Evolutionary conservation across 2,888 invertebrate genomes (phyloP).

Genomic region (Caenorhabditis sulstoni): DNA sequence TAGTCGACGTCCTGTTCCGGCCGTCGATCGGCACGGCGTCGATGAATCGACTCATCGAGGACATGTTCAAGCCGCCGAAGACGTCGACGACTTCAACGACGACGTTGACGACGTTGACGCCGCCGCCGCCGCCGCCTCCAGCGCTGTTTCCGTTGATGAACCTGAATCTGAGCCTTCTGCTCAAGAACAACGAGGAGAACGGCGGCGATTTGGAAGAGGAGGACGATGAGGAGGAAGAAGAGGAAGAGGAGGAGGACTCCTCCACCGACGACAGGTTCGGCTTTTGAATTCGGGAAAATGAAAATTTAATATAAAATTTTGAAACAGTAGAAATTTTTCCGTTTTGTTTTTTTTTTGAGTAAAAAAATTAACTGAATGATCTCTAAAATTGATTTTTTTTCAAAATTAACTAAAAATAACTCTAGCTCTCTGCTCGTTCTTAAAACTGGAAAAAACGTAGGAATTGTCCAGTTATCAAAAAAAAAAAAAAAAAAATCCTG

Average conservation of each 20-base stretch:
- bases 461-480: too few relatives aligned
- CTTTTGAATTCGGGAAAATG: background rate
- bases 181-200: conserved; percentile 19
- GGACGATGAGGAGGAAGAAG: conserved; percentile 32
- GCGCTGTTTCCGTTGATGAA: conserved; percentile 30
- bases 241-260: conserved; percentile 44
- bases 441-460: too few relatives aligned
- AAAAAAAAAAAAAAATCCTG: too few relatives aligned
- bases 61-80: conserved; percentile 61
- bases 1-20: conserved; percentile 68
- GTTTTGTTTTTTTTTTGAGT: background rate
- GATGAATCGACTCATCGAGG: conserved; percentile 66
- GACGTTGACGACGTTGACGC: too few relatives aligned
- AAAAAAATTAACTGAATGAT: too few relatives aligned
- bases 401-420: too few relatives aligned
- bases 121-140: too few relatives aligned
- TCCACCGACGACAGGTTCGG: conserved; percentile 45
- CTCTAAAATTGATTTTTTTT: too few relatives aligned
- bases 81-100: background rate
- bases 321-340: background rate
- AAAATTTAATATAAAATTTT: background rate
- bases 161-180: conserved; percentile 26
- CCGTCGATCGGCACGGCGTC: conserved; percentile 68
- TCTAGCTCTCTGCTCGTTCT: too few relatives aligned
- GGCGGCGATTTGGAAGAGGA: conserved; percentile 29